Evolutionary conservation across 1,140 invertebrate genomes (phyloP), one percentile per base, ranked within the genome.

Genomic region (Orchestia grillus): DNA sequence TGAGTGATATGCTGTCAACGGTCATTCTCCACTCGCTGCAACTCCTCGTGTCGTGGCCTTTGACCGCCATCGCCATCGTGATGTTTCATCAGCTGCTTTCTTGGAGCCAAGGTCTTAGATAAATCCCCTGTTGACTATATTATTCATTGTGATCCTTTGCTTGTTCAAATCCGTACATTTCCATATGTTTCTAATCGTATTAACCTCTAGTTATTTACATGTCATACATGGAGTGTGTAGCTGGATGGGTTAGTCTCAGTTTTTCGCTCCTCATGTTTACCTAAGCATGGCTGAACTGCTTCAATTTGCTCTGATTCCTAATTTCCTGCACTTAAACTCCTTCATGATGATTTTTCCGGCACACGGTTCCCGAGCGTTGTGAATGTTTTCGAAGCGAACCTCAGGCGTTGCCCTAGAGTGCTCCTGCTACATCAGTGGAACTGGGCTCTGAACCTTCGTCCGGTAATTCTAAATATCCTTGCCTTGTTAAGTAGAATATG

Each of bases 41-140:
- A 45, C 44, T 94, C 43, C 44, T 94, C 92, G 41, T 44, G 92
- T 41, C 92, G 11, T 94, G 92, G 92, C 92, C 92, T 6, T 44
- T 94, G 40, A 45, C 92, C 11, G 92, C 44, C 44, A 47, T 47
- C 36, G 92, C 44, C 92, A 19, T 94, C 36, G 92, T 40, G 92
- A 44, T 44, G 0, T 94, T 94, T 44, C 92, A 94, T 45, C 41
- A 40, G 40, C 92, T 94, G 16, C 41, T 94, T 11, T 44, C 43
- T 94, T 94, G 92, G 92, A 94, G 92, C 41, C 92, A 45, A 47
- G 92, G 92, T 44, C 92, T 94, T 42, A 94, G 92, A 94, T 94
- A 94, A 94, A 47, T 44, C 19, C 44, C 16, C 44, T 47, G 11
- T 94, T 45, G 43, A 44, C 44, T 44, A 40, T 94, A 94, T 41